Conservation (phyloP, 1,140 invertebrate genomes). For the Ladona fulva region DNA sequence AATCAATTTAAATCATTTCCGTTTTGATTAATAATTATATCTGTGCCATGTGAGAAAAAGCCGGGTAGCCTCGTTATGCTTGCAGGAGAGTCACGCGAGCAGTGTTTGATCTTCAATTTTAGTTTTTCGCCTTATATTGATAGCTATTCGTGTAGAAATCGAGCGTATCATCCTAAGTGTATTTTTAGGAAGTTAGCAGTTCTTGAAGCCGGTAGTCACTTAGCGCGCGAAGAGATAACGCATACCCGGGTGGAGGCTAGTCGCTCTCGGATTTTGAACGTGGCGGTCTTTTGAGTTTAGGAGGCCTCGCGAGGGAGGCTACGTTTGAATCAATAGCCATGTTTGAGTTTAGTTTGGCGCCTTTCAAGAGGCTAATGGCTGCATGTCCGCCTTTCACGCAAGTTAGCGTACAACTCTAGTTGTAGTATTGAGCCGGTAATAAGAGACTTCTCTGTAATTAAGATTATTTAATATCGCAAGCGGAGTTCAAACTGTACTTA, state of each 20-base stretch:
- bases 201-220: neutral
- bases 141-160: neutral
- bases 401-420: neutral
- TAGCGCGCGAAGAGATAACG: slow-evolving; percentile 7
- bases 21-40: neutral
- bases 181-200: neutral
- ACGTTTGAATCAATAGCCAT: slow-evolving; percentile 25
- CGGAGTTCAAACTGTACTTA: too few relatives aligned
- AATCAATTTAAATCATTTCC: neutral
- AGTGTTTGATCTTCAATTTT: neutral
- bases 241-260: slow-evolving; percentile 21
- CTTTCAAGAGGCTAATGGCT: slow-evolving; percentile 22
- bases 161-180: neutral
- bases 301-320: slow-evolving; percentile 22
- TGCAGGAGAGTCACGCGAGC: neutral
- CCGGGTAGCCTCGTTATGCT: slow-evolving; percentile 15
- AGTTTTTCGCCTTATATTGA: neutral
- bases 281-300: slow-evolving; percentile 24
- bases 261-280: slow-evolving; percentile 24
- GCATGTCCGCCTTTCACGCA: slow-evolving; percentile 13
- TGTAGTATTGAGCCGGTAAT: neutral
- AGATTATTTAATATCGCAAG: too few relatives aligned
- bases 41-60: slow-evolving; percentile 20
- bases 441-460: too few relatives aligned
- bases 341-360: slow-evolving; percentile 18